These are phyloP conservation scores for Erinaceus europaeus DNA, from an alignment of 2,113 vertebrate genomes.

Conservation along the genomic window DNA sequence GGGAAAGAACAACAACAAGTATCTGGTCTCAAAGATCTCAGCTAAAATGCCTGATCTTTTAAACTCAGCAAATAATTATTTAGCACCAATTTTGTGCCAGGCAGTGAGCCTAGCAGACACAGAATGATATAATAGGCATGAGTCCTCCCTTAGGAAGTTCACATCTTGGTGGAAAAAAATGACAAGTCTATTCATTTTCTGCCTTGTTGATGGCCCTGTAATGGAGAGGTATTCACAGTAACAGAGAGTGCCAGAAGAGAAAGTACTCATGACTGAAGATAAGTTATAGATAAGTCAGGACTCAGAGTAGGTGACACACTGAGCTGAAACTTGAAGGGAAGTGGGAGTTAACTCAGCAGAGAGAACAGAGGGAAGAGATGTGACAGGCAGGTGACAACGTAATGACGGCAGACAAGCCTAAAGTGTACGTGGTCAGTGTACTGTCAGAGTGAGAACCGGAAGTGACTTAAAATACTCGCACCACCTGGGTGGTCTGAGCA, in stretches of 20 bases:
- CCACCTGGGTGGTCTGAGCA: neutral
- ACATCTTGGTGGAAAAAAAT: neutral
- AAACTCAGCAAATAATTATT: neutral
- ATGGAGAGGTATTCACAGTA: neutral
- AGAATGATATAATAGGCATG: neutral
- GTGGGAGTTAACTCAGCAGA: neutral
- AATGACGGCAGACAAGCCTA: no score
- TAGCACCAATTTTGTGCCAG: neutral
- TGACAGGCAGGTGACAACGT: neutral
- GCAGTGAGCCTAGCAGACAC: neutral
- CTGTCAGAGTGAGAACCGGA: neutral
- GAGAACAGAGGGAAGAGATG: neutral
- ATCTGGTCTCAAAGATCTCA: neutral
- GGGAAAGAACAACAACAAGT: no score
- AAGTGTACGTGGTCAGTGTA: neutral
- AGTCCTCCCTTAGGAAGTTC: neutral
- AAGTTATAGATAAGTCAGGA: neutral
- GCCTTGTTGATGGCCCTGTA: no score
- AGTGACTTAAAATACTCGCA: neutral
- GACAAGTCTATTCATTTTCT: neutral
- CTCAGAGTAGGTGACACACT: neutral
- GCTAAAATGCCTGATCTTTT: neutral
- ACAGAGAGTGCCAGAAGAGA: neutral
- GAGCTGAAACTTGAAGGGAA: neutral
- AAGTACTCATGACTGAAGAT: neutral